Percentiles rank a stretch among this genome's conserved stretches.
These are phyloP conservation scores for Lineus longissimus DNA, from an alignment of 1,140 invertebrate species.

Conservation along the genomic window DNA sequence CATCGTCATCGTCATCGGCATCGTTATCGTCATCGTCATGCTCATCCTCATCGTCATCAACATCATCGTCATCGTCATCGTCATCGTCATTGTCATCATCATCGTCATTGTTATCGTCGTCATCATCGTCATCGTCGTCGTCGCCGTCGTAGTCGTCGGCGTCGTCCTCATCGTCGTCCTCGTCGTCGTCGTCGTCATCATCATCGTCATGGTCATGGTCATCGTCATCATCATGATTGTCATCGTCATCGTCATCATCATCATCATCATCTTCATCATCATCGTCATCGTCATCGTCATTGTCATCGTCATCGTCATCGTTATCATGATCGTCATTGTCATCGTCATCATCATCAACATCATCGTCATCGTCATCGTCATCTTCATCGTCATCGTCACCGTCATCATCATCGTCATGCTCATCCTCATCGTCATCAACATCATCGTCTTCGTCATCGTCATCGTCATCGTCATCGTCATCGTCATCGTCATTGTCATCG, in stretches of 20 bases:
- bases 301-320: conserved; percentile 15
- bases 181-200: conserved; percentile 1
- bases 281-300: conserved; percentile 13
- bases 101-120: conserved; percentile 1
- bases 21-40: no score
- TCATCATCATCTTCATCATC: background rate
- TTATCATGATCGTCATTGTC: conserved; percentile 7
- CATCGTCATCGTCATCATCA: no score
- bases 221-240: no score
- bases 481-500: conserved; percentile 9
- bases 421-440: no score
- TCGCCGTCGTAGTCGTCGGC: no score
- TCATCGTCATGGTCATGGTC: no score
- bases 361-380: no score
- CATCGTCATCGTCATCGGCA: no score
- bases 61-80: no score
- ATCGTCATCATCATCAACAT: background rate
- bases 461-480: conserved; percentile 16
- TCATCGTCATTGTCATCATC: conserved; percentile 1
- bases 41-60: no score
- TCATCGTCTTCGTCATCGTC: no score
- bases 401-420: conserved; percentile 14
- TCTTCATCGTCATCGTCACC: conserved; percentile 3
- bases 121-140: conserved; percentile 1
- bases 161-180: no score